Evolutionary conservation across 2,797 vertebrate species (phyloP).

Genomic region (Silurus lanzhouensis): DNA sequence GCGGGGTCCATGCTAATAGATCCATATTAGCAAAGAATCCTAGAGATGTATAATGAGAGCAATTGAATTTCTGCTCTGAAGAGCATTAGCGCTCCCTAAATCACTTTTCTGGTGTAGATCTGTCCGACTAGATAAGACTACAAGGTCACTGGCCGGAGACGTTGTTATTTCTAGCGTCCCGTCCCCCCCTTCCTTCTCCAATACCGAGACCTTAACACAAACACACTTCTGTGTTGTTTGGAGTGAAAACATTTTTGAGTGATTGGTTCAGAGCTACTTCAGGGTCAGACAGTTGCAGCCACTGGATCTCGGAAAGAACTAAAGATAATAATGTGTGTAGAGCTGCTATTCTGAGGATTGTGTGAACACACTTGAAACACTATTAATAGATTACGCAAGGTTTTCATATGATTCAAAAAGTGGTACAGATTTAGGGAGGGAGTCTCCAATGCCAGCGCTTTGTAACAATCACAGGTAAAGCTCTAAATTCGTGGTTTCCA

Average conservation of each 20-base stretch:
- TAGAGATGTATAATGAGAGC: background rate
- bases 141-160: slow-evolving; percentile 18
- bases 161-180: slow-evolving; percentile 45
- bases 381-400: background rate
- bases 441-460: background rate
- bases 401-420: background rate
- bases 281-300: slow-evolving; percentile 41
- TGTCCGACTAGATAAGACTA: slow-evolving; percentile 1
- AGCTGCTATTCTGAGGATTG: background rate
- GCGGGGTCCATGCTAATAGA: background rate
- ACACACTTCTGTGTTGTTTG: slow-evolving; percentile 51
- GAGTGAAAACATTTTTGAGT: slow-evolving; percentile 53
- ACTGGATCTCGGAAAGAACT: background rate
- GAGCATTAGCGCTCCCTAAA: background rate
- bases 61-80: background rate
- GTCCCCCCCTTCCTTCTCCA: background rate
- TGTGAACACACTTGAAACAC: background rate
- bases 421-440: background rate
- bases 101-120: background rate
- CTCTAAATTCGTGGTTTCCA: background rate
- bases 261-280: slow-evolving; percentile 49
- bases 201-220: slow-evolving; percentile 45
- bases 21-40: background rate
- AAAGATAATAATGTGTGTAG: background rate
- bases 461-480: background rate